phyloP scores from a whole-genome alignment of 2,113 vertebrate species.

The Macroglossus sobrinus region DNA sequence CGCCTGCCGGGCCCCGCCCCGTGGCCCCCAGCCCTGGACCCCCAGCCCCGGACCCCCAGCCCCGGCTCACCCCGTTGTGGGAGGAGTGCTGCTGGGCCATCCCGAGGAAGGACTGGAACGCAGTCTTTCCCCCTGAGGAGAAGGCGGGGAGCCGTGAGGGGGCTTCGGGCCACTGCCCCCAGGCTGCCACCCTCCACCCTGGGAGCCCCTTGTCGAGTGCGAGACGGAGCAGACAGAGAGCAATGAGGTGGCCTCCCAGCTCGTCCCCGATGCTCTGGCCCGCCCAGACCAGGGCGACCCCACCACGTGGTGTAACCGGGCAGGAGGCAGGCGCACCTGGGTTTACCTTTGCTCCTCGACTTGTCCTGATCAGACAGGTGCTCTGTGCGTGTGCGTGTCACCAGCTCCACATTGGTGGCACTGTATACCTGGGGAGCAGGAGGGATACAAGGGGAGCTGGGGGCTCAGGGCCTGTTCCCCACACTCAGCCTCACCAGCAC shows the following conservation, averaged over 20 bases:
- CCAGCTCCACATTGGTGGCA: conserved; percentile 96
- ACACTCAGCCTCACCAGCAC: neutral
- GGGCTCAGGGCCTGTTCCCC: neutral
- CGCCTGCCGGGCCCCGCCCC: neutral
- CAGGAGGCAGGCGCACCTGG: conserved; percentile 21
- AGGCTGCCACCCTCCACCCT: neutral
- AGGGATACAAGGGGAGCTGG: neutral
- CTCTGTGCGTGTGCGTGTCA: conserved; percentile 96
- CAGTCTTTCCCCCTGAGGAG: conserved; percentile 90
- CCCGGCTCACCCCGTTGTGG: conserved; percentile 89
- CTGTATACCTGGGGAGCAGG: conserved; percentile 90
- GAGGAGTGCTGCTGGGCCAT: conserved; percentile 96
- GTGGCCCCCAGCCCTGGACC: neutral
- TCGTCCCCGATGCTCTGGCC: neutral
- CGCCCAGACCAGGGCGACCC: neutral
- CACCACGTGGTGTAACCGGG: neutral
- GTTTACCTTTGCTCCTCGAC: conserved; percentile 92
- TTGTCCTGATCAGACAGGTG: conserved; percentile 97
- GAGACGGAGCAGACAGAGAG: fast-evolving
- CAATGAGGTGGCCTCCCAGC: neutral
- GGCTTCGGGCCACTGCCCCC: neutral
- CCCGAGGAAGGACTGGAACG: conserved; percentile 97
- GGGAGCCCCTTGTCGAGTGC: neutral
- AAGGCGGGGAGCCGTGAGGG: neutral
- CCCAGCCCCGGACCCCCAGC: neutral